These are phyloP conservation scores for Tetramorium simillimum DNA, from an alignment of 1,140 invertebrate genomes.

Conservation along the genomic window DNA sequence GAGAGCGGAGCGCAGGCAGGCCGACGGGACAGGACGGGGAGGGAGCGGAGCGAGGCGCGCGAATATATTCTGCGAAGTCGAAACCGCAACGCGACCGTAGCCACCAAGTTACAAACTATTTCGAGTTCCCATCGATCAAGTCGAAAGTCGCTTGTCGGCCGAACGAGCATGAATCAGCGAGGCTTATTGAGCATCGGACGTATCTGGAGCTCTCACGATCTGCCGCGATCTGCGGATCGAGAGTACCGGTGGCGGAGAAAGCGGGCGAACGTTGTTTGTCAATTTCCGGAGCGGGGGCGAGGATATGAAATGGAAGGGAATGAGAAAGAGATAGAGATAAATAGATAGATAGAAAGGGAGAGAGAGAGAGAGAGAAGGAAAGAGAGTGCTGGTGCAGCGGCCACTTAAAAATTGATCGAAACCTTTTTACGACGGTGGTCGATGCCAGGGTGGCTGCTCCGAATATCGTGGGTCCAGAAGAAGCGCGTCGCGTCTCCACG, in stretches of 20 bases:
- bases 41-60: background rate
- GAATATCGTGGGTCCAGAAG: constrained; percentile 69
- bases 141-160: constrained; percentile 68
- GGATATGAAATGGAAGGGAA: background rate
- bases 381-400: constrained; percentile 26
- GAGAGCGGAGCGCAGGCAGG: constrained; percentile 4
- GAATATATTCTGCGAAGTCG: constrained; percentile 69
- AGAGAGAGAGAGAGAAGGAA: constrained; percentile 48
- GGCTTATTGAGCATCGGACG: constrained; percentile 65
- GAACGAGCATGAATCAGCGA: constrained; percentile 72
- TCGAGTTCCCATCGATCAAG: constrained; percentile 73
- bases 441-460: constrained; percentile 51
- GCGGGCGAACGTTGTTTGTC: constrained; percentile 45
- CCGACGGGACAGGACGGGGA: background rate
- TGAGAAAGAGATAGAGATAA: background rate
- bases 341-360: too few relatives aligned
- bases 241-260: constrained; percentile 36
- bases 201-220: constrained; percentile 47
- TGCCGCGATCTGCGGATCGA: constrained; percentile 27
- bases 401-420: constrained; percentile 75
- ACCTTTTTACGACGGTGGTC: constrained; percentile 67
- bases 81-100: constrained; percentile 60
- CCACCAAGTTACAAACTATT: constrained; percentile 69
- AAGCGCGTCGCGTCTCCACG: constrained; percentile 17
- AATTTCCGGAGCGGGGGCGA: background rate